phyloP scores from a whole-genome alignment of 1,140 invertebrate species.

The Tribolium castaneum region DNA sequence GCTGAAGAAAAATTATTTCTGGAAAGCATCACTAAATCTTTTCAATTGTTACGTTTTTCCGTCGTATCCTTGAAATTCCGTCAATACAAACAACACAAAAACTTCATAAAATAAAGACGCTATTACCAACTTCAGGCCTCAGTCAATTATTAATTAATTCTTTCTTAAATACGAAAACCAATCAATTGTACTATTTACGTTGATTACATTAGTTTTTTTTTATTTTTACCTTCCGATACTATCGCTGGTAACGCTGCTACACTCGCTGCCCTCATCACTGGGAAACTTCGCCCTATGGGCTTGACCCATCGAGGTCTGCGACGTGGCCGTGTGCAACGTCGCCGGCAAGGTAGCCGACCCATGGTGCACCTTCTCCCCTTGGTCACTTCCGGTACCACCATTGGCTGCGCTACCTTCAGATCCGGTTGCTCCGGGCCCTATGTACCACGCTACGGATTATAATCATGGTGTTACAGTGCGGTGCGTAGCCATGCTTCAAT shows the following conservation, averaged over 20 bases:
- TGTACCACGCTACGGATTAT: slow-evolving; percentile 64
- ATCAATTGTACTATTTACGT: too few relatives aligned
- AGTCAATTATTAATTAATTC: too few relatives aligned
- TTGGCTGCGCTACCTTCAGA: slow-evolving; percentile 60
- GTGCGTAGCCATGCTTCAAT: slow-evolving; percentile 55
- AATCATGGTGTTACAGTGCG: slow-evolving; percentile 52
- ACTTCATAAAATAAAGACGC: too few relatives aligned
- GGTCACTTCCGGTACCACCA: slow-evolving; percentile 51
- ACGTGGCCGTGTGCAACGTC: slow-evolving; percentile 67
- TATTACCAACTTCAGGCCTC: neutral
- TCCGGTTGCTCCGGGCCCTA: slow-evolving; percentile 62
- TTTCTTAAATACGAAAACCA: too few relatives aligned
- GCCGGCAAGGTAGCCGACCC: slow-evolving; percentile 68
- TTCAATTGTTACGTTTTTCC: too few relatives aligned
- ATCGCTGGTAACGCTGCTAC: slow-evolving; percentile 82
- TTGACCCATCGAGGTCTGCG: slow-evolving; percentile 68
- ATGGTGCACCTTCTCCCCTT: slow-evolving; percentile 65
- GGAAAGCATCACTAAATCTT: too few relatives aligned
- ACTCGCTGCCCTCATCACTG: slow-evolving; percentile 81
- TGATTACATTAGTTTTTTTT: too few relatives aligned
- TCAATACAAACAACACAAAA: too few relatives aligned
- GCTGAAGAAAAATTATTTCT: too few relatives aligned
- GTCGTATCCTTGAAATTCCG: too few relatives aligned
- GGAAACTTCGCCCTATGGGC: slow-evolving; percentile 72
- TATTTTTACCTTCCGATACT: slow-evolving; percentile 72